Evolutionary conservation across 2,113 vertebrate genomes (phyloP).

Genomic region (Manacus vitellinus): DNA sequence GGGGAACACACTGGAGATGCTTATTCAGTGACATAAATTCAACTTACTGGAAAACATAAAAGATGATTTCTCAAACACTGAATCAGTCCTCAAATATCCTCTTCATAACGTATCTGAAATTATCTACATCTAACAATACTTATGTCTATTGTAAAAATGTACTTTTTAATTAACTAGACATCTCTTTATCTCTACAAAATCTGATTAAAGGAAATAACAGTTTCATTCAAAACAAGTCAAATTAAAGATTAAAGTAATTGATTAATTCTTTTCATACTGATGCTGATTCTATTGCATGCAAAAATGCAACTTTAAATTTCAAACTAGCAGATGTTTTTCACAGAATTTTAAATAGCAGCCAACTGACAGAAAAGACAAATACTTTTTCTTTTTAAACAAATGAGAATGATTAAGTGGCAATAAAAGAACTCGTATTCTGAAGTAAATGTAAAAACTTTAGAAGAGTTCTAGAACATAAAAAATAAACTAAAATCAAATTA

Average conservation of each 20-base stretch:
- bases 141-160: neutral
- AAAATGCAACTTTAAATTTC: neutral
- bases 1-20: neutral
- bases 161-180: neutral
- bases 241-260: conserved; percentile 24
- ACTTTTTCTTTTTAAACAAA: neutral
- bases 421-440: neutral
- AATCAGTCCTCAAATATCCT: neutral
- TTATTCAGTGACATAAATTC: neutral
- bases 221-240: conserved; percentile 6
- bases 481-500: neutral
- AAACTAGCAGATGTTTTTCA: conserved; percentile 43
- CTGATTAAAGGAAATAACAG: neutral
- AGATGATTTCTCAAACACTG: neutral
- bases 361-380: conserved; percentile 23
- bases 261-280: neutral
- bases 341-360: conserved; percentile 16
- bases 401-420: conserved; percentile 14
- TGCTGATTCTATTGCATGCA: neutral
- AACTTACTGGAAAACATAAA: neutral
- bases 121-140: neutral
- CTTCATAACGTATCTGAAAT: neutral
- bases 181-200: conserved; percentile 1
- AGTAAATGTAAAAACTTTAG: conserved; percentile 1
- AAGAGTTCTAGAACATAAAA: neutral